phyloP scores from a whole-genome alignment of 2,888 invertebrate genomes.

The Chorisops tibialis region DNA sequence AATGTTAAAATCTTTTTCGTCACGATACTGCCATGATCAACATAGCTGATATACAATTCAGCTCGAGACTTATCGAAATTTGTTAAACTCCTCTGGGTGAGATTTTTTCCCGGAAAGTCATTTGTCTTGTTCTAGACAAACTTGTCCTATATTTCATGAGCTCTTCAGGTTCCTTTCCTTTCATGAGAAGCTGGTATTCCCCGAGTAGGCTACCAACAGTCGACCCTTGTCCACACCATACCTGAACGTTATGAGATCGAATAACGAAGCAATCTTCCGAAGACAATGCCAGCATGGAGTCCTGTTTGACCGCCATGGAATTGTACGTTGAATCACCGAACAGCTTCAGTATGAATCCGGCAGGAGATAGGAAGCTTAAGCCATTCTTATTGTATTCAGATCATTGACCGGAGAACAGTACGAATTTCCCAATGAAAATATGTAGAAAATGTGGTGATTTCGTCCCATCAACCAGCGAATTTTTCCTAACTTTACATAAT shows the following conservation, averaged over 20 bases:
- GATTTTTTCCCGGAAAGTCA: conserved; percentile 1
- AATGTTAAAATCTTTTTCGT: conserved; percentile 84
- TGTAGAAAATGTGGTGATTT: conserved; percentile 91
- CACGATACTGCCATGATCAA: conserved; percentile 49
- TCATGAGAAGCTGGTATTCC: too few relatives aligned
- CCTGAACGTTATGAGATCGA: too few relatives aligned
- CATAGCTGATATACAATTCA: conserved; percentile 45
- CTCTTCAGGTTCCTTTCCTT: too few relatives aligned
- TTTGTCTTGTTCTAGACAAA: conserved; percentile 42
- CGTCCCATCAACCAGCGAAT: conserved; percentile 83
- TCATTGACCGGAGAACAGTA: conserved; percentile 68
- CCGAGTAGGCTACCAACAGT: too few relatives aligned
- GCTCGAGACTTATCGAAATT: conserved; percentile 43
- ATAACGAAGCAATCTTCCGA: too few relatives aligned
- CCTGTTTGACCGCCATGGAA: conserved; percentile 68
- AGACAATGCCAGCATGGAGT: conserved; percentile 64
- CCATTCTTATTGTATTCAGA: too few relatives aligned
- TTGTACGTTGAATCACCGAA: conserved; percentile 72
- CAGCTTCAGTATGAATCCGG: too few relatives aligned
- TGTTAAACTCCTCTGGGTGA: too few relatives aligned
- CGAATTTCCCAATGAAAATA: conserved; percentile 82
- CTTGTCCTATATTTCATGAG: conserved; percentile 49
- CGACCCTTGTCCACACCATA: too few relatives aligned
- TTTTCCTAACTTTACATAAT: conserved; percentile 73
- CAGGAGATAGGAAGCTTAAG: too few relatives aligned